Percentiles rank a stretch among this genome's conserved stretches.
Conservation (phyloP, 2,797 vertebrate genomes). For the Galago senegalensis region DNA sequence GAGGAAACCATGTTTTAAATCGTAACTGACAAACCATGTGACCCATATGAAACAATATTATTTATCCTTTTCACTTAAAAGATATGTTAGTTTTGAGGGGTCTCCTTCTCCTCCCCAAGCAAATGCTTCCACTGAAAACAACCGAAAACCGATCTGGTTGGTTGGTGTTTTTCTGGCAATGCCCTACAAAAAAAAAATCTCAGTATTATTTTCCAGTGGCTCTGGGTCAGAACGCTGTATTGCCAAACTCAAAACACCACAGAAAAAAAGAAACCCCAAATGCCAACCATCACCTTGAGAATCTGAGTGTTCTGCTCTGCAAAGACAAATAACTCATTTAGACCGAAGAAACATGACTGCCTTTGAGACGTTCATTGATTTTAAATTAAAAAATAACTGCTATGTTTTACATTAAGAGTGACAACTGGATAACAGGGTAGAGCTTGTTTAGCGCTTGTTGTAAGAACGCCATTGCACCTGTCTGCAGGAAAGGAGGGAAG, state of each 20-base stretch:
- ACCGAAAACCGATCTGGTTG: rapidly evolving
- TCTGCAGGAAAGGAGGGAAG: constrained; percentile 74
- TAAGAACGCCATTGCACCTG: constrained; percentile 76
- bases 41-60: background rate
- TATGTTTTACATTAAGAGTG: constrained; percentile 89
- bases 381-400: constrained; percentile 92
- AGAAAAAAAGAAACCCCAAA: constrained; percentile 59
- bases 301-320: constrained; percentile 80
- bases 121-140: background rate
- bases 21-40: background rate
- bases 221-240: background rate
- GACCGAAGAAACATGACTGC: constrained; percentile 86
- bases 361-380: constrained; percentile 90
- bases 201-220: background rate
- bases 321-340: constrained; percentile 89
- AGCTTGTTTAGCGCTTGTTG: constrained; percentile 89
- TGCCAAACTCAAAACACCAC: constrained; percentile 24
- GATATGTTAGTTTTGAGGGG: background rate
- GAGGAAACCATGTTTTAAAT: background rate
- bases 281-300: constrained; percentile 85
- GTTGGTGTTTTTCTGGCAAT: background rate
- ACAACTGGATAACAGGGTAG: constrained; percentile 89
- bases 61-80: constrained; percentile 14
- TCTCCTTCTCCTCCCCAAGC: background rate
- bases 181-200: background rate